A percentile compares a stretch with the other conserved stretches of the same genome.
Evolutionary conservation across 2,888 invertebrate genomes (phyloP).

Genomic region (Lapara coniferarum): DNA sequence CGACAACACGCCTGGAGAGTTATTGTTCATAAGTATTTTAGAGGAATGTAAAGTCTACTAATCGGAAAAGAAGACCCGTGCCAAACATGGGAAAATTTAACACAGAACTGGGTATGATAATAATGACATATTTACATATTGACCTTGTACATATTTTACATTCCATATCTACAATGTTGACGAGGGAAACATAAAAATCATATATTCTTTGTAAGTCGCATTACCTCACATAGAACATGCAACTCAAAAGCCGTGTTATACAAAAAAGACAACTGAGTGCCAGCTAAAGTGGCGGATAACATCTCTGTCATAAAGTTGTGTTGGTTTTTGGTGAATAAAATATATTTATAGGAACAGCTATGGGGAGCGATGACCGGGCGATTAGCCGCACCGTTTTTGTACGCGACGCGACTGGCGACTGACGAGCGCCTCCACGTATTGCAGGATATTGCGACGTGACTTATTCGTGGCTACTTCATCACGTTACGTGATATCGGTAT

Average conservation of each 20-base stretch:
- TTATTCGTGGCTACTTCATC: conserved; percentile 52
- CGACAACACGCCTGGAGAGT: too few relatives aligned
- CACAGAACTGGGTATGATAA: too few relatives aligned
- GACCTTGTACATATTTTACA: too few relatives aligned
- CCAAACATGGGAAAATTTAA: too few relatives aligned
- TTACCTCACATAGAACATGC: background rate
- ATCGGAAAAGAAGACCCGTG: too few relatives aligned
- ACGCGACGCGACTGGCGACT: conserved; percentile 37
- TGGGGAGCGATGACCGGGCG: conserved; percentile 74
- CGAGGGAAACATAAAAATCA: too few relatives aligned
- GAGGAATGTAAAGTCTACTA: too few relatives aligned
- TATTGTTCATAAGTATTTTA: too few relatives aligned
- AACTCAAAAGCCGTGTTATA: background rate
- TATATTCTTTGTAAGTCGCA: too few relatives aligned
- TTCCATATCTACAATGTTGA: too few relatives aligned
- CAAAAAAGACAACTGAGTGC: conserved; percentile 2
- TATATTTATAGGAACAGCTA: conserved; percentile 60
- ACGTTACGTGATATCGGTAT: background rate
- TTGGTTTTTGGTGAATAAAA: conserved; percentile 31
- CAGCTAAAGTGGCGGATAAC: background rate
- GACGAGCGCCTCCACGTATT: conserved; percentile 40
- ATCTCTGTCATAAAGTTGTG: conserved; percentile 20
- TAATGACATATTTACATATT: too few relatives aligned
- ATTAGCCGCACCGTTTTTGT: conserved; percentile 71
- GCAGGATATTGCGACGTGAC: conserved; percentile 76